Percentiles rank a stretch among this genome's conserved stretches.
These are phyloP conservation scores for Plestiodon gilberti DNA, from an alignment of 2,113 vertebrate species.

Conservation along the genomic window DNA sequence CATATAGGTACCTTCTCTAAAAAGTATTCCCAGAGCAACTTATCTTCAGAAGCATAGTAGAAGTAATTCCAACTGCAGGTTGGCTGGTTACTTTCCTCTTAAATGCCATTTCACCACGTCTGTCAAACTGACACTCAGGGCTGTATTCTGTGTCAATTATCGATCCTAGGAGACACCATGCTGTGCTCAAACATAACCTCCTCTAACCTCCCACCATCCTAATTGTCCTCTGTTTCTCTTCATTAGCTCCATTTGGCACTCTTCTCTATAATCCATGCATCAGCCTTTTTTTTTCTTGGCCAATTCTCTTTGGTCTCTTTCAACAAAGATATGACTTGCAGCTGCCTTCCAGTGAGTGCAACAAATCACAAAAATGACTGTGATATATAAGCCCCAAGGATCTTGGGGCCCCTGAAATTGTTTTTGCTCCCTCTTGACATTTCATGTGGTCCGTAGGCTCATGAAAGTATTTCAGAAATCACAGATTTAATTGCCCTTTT, in stretches of 20 bases:
- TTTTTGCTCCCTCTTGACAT: background rate
- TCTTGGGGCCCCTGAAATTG: background rate
- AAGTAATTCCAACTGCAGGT: background rate
- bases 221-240: conserved; percentile 4
- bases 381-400: background rate
- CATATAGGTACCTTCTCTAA: background rate
- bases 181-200: background rate
- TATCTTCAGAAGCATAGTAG: background rate
- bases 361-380: background rate
- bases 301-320: background rate
- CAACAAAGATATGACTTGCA: background rate
- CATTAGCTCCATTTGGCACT: background rate
- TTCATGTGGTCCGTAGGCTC: background rate
- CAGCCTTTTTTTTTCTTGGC: background rate
- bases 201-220: background rate
- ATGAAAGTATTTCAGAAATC: background rate
- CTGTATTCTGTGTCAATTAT: background rate
- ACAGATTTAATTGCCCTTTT: background rate
- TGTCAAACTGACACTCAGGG: background rate
- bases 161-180: background rate
- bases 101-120: background rate
- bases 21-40: background rate
- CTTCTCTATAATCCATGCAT: background rate
- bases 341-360: background rate
- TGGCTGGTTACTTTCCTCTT: background rate